phyloP scores from a whole-genome alignment of 2,888 invertebrate genomes.

The Apomyelois bistriatella region DNA sequence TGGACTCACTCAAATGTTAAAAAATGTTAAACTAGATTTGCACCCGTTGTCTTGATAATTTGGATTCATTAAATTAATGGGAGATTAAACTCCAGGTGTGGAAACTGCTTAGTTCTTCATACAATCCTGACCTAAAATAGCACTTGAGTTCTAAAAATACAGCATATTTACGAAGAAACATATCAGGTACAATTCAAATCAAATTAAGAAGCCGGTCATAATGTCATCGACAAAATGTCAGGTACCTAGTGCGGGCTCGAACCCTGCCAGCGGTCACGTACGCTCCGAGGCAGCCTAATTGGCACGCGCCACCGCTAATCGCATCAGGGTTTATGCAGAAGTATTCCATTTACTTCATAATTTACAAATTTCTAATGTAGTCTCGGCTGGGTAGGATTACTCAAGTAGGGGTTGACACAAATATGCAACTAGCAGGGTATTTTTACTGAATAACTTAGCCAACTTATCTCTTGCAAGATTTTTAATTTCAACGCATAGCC shows the following conservation, averaged over 20 bases:
- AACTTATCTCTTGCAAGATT: too few relatives aligned
- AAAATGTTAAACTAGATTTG: too few relatives aligned
- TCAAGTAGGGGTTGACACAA: too few relatives aligned
- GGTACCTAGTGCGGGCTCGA: slow-evolving; percentile 29
- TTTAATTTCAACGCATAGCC: too few relatives aligned
- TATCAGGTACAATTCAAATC: slow-evolving; percentile 11
- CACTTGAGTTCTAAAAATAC: not conserved
- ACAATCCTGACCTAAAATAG: not conserved
- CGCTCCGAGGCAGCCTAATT: slow-evolving; percentile 30
- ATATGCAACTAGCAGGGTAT: too few relatives aligned
- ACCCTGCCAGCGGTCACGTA: slow-evolving; percentile 65
- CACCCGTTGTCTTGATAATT: too few relatives aligned
- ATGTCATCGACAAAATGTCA: slow-evolving; percentile 44
- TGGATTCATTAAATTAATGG: too few relatives aligned
- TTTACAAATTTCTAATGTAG: not conserved
- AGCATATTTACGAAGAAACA: not conserved
- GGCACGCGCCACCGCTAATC: slow-evolving; percentile 57
- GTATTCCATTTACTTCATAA: slow-evolving; percentile 16
- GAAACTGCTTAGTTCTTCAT: too few relatives aligned
- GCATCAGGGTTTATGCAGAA: slow-evolving; percentile 39
- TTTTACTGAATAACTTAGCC: too few relatives aligned
- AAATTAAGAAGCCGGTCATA: slow-evolving; percentile 52
- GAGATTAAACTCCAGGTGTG: too few relatives aligned
- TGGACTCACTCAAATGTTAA: too few relatives aligned
- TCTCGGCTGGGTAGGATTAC: too few relatives aligned